Evolutionary conservation across 2,797 vertebrate species (phyloP).

Genomic region (Typhlichthys eigenmanni): DNA sequence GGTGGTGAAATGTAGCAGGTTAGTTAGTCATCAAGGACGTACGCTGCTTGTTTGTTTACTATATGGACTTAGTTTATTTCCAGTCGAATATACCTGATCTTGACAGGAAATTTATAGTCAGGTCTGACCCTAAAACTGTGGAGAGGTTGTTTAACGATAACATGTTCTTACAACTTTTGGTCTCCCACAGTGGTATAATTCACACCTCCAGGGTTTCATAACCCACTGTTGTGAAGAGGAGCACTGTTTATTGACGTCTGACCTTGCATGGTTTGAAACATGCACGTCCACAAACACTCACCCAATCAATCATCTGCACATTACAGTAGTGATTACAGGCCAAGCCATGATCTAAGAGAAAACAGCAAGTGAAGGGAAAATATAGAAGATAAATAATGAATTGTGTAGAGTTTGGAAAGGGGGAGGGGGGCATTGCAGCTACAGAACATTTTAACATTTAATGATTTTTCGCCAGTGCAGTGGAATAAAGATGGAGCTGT

Average conservation of each 20-base stretch:
- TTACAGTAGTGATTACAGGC: constrained; percentile 27
- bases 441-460: constrained; percentile 82
- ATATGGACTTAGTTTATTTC: constrained; percentile 30
- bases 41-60: background rate
- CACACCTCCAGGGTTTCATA: constrained; percentile 19
- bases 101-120: constrained; percentile 14
- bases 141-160: constrained; percentile 49
- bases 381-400: constrained; percentile 75
- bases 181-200: constrained; percentile 18
- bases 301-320: constrained; percentile 19
- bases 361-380: constrained; percentile 30
- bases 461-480: constrained; percentile 66
- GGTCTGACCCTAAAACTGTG: constrained; percentile 25
- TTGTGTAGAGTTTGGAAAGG: constrained; percentile 36
- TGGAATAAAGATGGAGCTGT: constrained; percentile 51
- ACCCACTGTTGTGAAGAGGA: constrained; percentile 30
- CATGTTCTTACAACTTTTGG: constrained; percentile 3
- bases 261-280: constrained; percentile 26
- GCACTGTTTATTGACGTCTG: constrained; percentile 43
- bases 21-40: constrained; percentile 10
- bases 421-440: constrained; percentile 75
- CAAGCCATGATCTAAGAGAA: constrained; percentile 36
- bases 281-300: background rate
- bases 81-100: constrained; percentile 13
- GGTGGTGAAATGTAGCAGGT: constrained; percentile 16